phyloP scores from a whole-genome alignment of 2,797 vertebrate species.

The Rhinichthys osculus region DNA sequence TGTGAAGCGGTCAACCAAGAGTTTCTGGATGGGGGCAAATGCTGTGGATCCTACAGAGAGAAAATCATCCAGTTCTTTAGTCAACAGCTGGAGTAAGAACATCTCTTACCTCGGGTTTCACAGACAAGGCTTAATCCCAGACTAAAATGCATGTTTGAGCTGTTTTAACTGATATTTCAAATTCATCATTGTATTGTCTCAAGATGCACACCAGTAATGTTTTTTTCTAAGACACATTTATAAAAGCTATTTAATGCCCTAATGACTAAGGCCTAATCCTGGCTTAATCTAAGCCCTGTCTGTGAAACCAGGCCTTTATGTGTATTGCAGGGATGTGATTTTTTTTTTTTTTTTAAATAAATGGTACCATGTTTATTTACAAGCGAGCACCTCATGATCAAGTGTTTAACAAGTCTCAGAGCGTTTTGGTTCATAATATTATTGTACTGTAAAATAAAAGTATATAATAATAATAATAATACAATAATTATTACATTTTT shows the following conservation, averaged over 20 bases:
- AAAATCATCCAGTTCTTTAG: conserved; percentile 90
- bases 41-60: conserved; percentile 81
- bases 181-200: too few relatives aligned
- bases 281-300: too few relatives aligned
- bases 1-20: conserved; percentile 90
- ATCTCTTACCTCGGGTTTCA: not conserved
- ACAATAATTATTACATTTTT: not conserved
- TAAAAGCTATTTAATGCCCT: too few relatives aligned
- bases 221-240: too few relatives aligned
- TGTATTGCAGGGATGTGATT: not conserved
- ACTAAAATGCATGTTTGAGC: too few relatives aligned
- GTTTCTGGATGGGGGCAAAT: conserved; percentile 82
- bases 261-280: too few relatives aligned
- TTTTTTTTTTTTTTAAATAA: too few relatives aligned
- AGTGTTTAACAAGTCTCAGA: not conserved
- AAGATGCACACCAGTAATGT: too few relatives aligned
- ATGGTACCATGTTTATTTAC: too few relatives aligned
- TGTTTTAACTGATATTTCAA: too few relatives aligned
- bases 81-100: conserved; percentile 85
- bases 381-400: not conserved
- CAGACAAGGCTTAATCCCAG: too few relatives aligned
- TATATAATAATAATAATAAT: not conserved
- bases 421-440: not conserved
- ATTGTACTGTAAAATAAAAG: not conserved
- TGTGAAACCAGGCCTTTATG: not conserved